Evolutionary conservation across 1,140 invertebrate species (phyloP).

Genomic region (Tetramorium alpestre): DNA sequence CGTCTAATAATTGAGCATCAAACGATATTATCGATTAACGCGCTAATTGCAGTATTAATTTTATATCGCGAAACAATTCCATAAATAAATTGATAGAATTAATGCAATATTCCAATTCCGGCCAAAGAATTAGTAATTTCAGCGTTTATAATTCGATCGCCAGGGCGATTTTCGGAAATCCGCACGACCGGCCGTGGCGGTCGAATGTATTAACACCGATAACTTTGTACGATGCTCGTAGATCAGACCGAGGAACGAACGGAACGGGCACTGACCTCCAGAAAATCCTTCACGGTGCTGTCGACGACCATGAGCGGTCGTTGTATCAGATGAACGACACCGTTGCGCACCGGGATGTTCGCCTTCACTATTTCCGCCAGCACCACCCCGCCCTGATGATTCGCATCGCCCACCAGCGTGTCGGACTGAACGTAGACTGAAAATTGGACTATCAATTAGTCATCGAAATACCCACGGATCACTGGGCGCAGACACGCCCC

Average conservation of each 20-base stretch:
- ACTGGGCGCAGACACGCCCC: too few species aligned
- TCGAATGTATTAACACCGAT: neutral
- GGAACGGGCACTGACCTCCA: slow-evolving; percentile 89
- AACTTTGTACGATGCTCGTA: neutral
- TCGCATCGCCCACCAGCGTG: slow-evolving; percentile 91
- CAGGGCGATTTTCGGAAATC: neutral
- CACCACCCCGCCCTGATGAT: slow-evolving; percentile 92
- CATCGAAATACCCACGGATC: neutral
- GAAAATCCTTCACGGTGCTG: slow-evolving; percentile 92
- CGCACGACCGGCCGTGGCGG: neutral
- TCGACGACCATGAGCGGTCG: slow-evolving; percentile 96
- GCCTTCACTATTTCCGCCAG: slow-evolving; percentile 94
- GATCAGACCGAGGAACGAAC: slow-evolving; percentile 18
- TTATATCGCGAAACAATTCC: neutral
- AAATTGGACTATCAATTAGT: slow-evolving; percentile 71
- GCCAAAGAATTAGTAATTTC: slow-evolving; percentile 6
- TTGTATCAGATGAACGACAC: slow-evolving; percentile 96
- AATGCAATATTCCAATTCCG: neutral
- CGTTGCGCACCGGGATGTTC: slow-evolving; percentile 97
- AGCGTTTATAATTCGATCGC: neutral
- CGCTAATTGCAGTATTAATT: slow-evolving; percentile 26
- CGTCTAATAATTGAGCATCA: slow-evolving; percentile 4
- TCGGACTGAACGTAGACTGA: slow-evolving; percentile 95
- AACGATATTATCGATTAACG: slow-evolving; percentile 38
- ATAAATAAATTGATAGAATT: slow-evolving; percentile 30